Evolutionary conservation across 2,797 vertebrate species (phyloP).

Genomic region (Peromyscus attwateri): DNA sequence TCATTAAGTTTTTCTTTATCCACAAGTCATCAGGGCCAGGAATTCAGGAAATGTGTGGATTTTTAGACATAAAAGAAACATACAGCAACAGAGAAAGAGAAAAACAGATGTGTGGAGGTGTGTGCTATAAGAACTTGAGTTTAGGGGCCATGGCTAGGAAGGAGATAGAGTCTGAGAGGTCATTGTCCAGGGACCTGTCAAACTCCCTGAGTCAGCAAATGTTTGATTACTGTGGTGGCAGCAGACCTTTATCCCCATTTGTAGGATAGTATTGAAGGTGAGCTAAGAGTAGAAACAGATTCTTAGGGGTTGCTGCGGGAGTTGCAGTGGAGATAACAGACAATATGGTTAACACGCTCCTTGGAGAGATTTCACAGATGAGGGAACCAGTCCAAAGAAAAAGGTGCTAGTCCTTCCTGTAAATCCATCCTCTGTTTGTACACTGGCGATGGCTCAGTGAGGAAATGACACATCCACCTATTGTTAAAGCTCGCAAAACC

Average conservation of each 20-base stretch:
- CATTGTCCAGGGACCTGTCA: neutral
- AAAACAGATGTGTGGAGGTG: neutral
- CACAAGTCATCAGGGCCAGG: neutral
- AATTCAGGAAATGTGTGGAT: neutral
- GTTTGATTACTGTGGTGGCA: neutral
- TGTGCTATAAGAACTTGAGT: neutral
- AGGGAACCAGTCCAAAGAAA: constrained; percentile 15
- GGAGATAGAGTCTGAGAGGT: neutral
- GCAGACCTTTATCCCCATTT: neutral
- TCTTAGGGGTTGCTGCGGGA: neutral
- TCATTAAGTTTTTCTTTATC: neutral
- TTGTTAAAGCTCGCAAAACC: constrained; percentile 67
- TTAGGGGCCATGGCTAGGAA: neutral
- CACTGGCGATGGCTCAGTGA: neutral
- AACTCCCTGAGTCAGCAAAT: neutral
- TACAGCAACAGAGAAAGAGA: neutral
- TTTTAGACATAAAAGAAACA: neutral
- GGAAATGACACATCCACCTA: constrained; percentile 37
- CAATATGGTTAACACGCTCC: neutral
- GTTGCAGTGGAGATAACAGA: neutral
- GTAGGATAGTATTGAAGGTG: neutral
- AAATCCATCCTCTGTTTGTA: constrained; percentile 33
- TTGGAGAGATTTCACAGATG: constrained; percentile 23
- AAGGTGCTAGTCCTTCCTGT: constrained; percentile 1
- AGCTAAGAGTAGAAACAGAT: neutral